Conservation (phyloP, 1,140 invertebrate genomes). For the Zelostemma sp. region DNA sequence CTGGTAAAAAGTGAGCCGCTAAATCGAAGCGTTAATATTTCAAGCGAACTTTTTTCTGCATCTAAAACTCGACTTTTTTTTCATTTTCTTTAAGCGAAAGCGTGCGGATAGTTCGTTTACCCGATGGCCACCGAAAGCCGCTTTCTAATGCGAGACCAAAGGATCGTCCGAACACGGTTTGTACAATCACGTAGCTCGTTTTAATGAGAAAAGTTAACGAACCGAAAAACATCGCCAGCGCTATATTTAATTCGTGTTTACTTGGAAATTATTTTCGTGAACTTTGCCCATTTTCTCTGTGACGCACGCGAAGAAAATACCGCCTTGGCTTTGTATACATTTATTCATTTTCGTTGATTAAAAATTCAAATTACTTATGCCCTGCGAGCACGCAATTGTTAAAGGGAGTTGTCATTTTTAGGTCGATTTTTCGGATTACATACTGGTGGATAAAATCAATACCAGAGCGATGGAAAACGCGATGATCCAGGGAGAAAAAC, state of each 20-base stretch:
- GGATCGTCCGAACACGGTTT: slow-evolving; percentile 23
- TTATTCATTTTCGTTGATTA: not conserved
- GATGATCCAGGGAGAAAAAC: slow-evolving; percentile 67
- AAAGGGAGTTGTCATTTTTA: slow-evolving; percentile 36
- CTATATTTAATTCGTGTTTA: not conserved
- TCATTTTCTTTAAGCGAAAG: slow-evolving; percentile 57
- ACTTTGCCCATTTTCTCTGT: not conserved
- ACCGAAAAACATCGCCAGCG: slow-evolving; percentile 33
- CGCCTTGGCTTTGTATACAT: not conserved
- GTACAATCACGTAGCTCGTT: slow-evolving; percentile 9
- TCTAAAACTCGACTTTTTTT: not conserved
- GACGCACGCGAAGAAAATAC: not conserved
- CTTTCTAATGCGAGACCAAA: slow-evolving; percentile 39
- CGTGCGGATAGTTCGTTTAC: slow-evolving; percentile 63
- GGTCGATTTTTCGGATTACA: slow-evolving; percentile 56
- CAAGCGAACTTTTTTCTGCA: not conserved
- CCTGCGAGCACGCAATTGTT: slow-evolving; percentile 24
- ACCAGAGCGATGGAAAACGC: slow-evolving; percentile 74
- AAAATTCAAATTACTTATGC: not conserved
- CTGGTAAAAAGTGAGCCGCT: slow-evolving; percentile 54
- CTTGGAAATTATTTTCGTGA: slow-evolving; percentile 2
- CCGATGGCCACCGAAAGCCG: slow-evolving; percentile 53
- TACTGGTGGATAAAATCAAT: slow-evolving; percentile 73
- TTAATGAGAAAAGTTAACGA: slow-evolving; percentile 40
- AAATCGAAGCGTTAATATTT: slow-evolving; percentile 10